Base-by-base conservation (phyloP, 2,888 invertebrate species). In the Fragum whitleyi region DNA sequence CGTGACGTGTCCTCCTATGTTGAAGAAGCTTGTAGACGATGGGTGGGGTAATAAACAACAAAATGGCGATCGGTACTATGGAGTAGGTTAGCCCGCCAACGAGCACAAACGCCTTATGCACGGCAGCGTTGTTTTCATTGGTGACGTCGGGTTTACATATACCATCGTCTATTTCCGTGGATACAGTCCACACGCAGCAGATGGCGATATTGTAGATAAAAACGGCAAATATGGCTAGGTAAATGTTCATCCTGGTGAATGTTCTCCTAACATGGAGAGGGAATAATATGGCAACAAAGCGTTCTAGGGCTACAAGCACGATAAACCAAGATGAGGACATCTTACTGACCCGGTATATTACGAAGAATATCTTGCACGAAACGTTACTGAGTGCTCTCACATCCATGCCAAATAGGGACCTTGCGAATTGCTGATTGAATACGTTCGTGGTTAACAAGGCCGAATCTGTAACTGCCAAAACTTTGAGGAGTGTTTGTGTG, bases 141-240 rank as follows among this genome's bases (percentile, higher is more conserved):
- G 69, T 39, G 21, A 55, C 57, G 42, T 82, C 79, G 1, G 74
- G 39, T 21, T 29, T 11, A 47, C 81, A 81, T 1, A 70, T 39
- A 0, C 74, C 84, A 1, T 78, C 51, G 5, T 72, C 62, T 6
- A 87, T 76, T 21, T 70, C 69, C 14, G 81, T 79, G 1, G 85
- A 74, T 42, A 86, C 79, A 2, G 76, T 67, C 89, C 87, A 87
- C 16, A 79, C 16, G 14, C 74, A 79, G 26, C 69, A 80, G n/a
- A 79, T 67, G 19, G 57, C 47, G 14, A 73, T 21, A 9, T 77
- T 67, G 2, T 76, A 59, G 16, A 47, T 19, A 51, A 70, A 79
- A 5, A 79, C 47, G 11, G 2, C 23, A 19, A 32, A 6, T 19
- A 74, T 70, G 11, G 67, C 42, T 1, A 53, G 9, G 11, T 6